A percentile compares a stretch with the other conserved stretches of the same genome.
These are phyloP conservation scores for Chrosomus eos DNA, from an alignment of 2,797 vertebrate species.

Conservation along the genomic window DNA sequence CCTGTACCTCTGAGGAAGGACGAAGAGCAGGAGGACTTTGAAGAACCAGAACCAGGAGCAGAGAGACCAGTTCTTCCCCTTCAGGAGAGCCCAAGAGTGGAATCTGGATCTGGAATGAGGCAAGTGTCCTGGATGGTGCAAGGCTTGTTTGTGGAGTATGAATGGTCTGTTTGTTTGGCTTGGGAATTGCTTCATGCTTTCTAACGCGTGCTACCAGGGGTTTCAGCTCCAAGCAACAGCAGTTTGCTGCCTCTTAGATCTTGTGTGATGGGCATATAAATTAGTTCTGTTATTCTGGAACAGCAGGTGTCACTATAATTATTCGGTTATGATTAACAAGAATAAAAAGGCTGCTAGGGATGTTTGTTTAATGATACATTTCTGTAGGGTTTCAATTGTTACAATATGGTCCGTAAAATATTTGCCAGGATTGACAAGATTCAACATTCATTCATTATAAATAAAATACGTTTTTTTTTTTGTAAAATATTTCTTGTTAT, in stretches of 20 bases:
- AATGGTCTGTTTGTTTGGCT: conserved; percentile 58
- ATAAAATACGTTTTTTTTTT: not conserved
- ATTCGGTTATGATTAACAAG: conserved; percentile 29
- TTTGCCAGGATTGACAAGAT: not conserved
- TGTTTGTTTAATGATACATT: conserved; percentile 35
- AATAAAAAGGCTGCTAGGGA: conserved; percentile 28
- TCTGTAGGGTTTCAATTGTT: not conserved
- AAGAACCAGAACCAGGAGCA: conserved; percentile 55
- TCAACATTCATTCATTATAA: not conserved
- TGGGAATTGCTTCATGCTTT: conserved; percentile 45
- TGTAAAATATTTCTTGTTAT: not conserved
- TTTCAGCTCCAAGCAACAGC: conserved; percentile 41
- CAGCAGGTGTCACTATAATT: conserved; percentile 28
- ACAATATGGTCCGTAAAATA: not conserved
- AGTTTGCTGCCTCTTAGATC: conserved; percentile 32
- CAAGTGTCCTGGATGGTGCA: conserved; percentile 71
- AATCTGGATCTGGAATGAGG: conserved; percentile 82
- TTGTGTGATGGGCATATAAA: conserved; percentile 51
- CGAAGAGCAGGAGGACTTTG: conserved; percentile 44
- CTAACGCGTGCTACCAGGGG: conserved; percentile 23
- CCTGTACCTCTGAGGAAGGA: conserved; percentile 42
- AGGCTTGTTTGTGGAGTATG: conserved; percentile 54
- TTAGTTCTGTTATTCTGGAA: conserved; percentile 39
- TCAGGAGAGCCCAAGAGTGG: conserved; percentile 64
- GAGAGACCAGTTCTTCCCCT: conserved; percentile 44